phyloP scores from a whole-genome alignment of 2,888 invertebrate genomes.

The Sminthurinus aureus region DNA sequence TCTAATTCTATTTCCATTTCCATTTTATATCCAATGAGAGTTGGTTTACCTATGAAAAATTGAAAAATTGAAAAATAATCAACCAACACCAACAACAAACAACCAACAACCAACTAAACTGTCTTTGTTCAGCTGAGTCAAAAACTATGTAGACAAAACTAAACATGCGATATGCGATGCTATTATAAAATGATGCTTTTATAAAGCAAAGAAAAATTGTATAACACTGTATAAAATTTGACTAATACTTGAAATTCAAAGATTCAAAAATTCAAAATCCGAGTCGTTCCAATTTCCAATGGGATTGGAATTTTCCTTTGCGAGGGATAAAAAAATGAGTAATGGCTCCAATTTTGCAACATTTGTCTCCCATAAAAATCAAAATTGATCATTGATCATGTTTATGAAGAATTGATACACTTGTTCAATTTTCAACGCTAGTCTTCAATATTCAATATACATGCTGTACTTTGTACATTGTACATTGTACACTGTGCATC shows the following conservation, averaged over 20 bases:
- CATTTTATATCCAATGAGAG: no score
- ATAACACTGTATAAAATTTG: background rate
- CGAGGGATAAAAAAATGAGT: no score
- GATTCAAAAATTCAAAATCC: no score
- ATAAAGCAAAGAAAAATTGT: background rate
- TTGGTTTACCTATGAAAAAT: no score
- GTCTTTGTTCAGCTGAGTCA: background rate
- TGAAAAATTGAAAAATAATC: slow-evolving; percentile 17
- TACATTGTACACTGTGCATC: no score
- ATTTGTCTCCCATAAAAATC: slow-evolving; percentile 11
- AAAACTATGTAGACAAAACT: background rate
- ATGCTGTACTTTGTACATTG: background rate
- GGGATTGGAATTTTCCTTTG: no score
- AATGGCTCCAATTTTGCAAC: background rate
- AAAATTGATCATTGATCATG: no score
- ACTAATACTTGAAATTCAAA: background rate
- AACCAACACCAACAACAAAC: slow-evolving; percentile 15
- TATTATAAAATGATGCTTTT: no score
- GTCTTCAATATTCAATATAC: background rate
- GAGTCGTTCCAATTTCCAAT: background rate
- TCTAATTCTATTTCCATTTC: no score
- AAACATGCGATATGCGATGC: no score
- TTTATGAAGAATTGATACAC: slow-evolving; percentile 32
- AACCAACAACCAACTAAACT: background rate
- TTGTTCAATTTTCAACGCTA: slow-evolving; percentile 2